phyloP scores from a whole-genome alignment of 1,140 invertebrate genomes.

The Tyrophagus putrescentiae region DNA sequence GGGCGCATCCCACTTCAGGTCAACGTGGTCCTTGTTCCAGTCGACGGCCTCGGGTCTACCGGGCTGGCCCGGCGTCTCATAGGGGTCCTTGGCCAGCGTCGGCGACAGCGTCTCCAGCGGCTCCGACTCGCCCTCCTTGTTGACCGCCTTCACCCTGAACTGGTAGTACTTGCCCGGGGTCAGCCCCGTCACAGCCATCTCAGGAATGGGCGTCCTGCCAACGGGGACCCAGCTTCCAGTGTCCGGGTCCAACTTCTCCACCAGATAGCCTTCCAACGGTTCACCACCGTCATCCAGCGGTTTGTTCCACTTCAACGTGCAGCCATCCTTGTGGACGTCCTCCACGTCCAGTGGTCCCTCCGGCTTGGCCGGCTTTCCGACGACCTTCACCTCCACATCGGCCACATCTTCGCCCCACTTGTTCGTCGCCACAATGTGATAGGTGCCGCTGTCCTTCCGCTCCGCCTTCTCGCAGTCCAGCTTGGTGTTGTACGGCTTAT shows the following conservation, averaged over 20 bases:
- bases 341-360: slow-evolving; percentile 72
- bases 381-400: slow-evolving; percentile 74
- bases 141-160: slow-evolving; percentile 93
- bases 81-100: slow-evolving; percentile 81
- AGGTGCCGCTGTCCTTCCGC: slow-evolving; percentile 76
- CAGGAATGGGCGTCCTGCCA: slow-evolving; percentile 63
- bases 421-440: slow-evolving; percentile 75
- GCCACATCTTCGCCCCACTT: slow-evolving; percentile 72
- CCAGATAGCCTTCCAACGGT: slow-evolving; percentile 80
- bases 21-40: slow-evolving; percentile 82
- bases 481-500: slow-evolving; percentile 64
- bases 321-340: slow-evolving; percentile 36
- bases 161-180: slow-evolving; percentile 93
- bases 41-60: slow-evolving; percentile 77
- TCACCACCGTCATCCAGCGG: slow-evolving; percentile 75
- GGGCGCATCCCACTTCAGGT: slow-evolving; percentile 80
- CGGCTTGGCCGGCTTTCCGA: slow-evolving; percentile 65
- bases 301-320: slow-evolving; percentile 35
- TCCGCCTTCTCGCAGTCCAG: slow-evolving; percentile 46
- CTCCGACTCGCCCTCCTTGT: slow-evolving; percentile 92
- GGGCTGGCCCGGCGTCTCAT: slow-evolving; percentile 83
- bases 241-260: slow-evolving; percentile 88
- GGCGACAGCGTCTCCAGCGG: slow-evolving; percentile 64
- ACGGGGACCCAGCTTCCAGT: slow-evolving; percentile 83
- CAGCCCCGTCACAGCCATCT: slow-evolving; percentile 66